Conservation (phyloP, 2,113 vertebrate genomes). For the Saimiri boliviensis region DNA sequence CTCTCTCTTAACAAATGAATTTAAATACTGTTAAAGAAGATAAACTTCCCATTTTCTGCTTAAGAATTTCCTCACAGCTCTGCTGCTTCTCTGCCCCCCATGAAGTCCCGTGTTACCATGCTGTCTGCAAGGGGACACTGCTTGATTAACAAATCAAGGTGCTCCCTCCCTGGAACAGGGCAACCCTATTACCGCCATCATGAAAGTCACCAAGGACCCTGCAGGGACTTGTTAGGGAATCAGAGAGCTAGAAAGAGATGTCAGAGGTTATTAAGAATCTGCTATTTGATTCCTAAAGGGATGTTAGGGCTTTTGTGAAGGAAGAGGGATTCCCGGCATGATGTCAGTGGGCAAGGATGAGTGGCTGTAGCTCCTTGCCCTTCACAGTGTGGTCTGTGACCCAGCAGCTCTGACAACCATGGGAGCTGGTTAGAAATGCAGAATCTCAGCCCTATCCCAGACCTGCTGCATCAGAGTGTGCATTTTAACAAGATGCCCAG, state of each 20-base stretch:
- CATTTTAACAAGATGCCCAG: neutral
- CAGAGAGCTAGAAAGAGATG: neutral
- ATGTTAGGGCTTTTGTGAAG: neutral
- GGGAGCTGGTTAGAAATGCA: neutral
- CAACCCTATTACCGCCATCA: neutral
- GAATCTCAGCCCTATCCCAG: neutral
- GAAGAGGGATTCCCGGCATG: neutral
- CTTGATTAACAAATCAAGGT: neutral
- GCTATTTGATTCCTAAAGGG: neutral
- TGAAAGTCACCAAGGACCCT: neutral
- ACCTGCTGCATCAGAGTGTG: neutral
- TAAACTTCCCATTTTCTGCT: neutral
- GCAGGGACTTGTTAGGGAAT: neutral
- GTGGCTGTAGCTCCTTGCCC: neutral
- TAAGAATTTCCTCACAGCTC: neutral
- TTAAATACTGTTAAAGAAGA: constrained; percentile 20
- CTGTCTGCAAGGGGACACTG: neutral
- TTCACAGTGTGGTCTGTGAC: neutral
- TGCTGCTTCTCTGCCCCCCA: neutral
- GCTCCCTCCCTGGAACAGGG: too few relatives aligned
- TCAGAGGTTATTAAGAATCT: neutral
- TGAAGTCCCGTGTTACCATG: neutral
- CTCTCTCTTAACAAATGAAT: neutral
- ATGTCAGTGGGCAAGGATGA: neutral
- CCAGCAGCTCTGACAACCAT: neutral